Percentiles rank a stretch among this genome's conserved stretches.
Evolutionary conservation across 2,888 invertebrate species (phyloP).

Genomic region (Hirtodrosophila confusa): DNA sequence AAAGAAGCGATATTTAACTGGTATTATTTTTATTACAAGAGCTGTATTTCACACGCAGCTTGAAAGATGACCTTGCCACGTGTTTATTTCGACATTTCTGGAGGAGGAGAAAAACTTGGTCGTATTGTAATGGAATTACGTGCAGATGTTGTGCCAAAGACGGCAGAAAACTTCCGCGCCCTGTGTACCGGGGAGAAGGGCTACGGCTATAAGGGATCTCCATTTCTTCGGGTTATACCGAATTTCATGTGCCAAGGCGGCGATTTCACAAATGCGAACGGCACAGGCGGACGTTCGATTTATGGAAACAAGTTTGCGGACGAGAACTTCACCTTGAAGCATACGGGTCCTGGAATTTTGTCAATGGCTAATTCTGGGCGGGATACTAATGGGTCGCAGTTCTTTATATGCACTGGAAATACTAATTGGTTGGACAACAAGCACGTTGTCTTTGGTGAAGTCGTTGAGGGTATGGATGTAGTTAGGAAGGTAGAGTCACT

Average conservation of each 20-base stretch:
- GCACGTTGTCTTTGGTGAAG: constrained; percentile 96
- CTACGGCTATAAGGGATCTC: constrained; percentile 95
- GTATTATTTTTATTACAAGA: too few relatives aligned
- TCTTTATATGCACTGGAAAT: constrained; percentile 85
- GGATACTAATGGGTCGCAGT: constrained; percentile 10
- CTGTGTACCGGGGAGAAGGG: constrained; percentile 97
- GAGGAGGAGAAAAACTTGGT: constrained; percentile 1
- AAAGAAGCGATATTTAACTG: too few relatives aligned
- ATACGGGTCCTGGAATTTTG: constrained; percentile 2
- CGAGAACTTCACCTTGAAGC: constrained; percentile 95
- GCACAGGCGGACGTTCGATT: constrained; percentile 97
- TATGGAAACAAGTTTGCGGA: constrained; percentile 97
- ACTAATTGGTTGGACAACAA: constrained; percentile 96
- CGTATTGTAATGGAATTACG: constrained; percentile 86
- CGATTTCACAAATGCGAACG: constrained; percentile 97
- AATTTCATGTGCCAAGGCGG: constrained; percentile 99
- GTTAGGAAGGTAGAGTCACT: constrained; percentile 84
- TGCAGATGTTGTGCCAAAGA: constrained; percentile 95
- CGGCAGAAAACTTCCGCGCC: constrained; percentile 97
- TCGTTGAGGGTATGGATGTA: constrained; percentile 95
- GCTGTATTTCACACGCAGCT: too few relatives aligned
- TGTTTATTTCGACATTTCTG: constrained; percentile 9
- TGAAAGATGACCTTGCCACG: constrained; percentile 1
- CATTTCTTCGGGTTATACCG: constrained; percentile 97
- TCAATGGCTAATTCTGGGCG: constrained; percentile 6